phyloP scores from a whole-genome alignment of 1,140 invertebrate species.

The Lepidurus apus region DNA sequence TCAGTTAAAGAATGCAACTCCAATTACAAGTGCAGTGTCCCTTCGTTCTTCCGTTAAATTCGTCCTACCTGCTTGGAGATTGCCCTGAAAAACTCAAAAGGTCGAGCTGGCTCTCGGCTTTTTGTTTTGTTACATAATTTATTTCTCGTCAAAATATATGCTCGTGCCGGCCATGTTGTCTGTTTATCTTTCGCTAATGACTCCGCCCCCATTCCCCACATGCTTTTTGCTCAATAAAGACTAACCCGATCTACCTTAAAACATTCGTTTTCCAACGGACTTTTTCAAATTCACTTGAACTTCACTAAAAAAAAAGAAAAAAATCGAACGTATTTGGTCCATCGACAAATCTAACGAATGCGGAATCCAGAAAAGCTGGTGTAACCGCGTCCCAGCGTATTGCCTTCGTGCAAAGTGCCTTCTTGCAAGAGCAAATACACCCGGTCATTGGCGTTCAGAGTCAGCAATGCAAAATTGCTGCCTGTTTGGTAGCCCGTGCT shows the following conservation, averaged over 20 bases:
- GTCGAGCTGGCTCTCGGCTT: conserved; percentile 12
- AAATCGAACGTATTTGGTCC: not conserved
- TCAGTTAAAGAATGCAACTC: conserved; percentile 22
- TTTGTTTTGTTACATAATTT: conserved; percentile 10
- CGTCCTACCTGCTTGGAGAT: not conserved
- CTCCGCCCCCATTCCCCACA: not conserved
- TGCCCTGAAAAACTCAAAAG: not conserved
- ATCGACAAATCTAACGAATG: conserved; percentile 31
- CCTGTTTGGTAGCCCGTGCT: conserved; percentile 38
- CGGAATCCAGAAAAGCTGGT: conserved; percentile 38
- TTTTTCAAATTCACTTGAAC: too few relatives aligned
- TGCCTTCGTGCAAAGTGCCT: conserved; percentile 36
- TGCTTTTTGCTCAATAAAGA: conserved; percentile 15
- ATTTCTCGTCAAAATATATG: not conserved
- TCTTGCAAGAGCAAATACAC: conserved; percentile 37
- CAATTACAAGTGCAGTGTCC: conserved; percentile 28
- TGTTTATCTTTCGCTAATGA: not conserved
- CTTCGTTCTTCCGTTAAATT: conserved; percentile 11
- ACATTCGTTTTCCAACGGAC: not conserved
- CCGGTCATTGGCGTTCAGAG: conserved; percentile 35
- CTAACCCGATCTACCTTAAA: not conserved
- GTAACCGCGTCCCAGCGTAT: conserved; percentile 35
- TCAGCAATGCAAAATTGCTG: conserved; percentile 36
- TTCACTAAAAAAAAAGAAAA: too few relatives aligned
- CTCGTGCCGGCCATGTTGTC: conserved; percentile 20